Evolutionary conservation across 53 echinoderm and acorn worm genomes (phyloP), one percentile per base, ranked within the genome.

Genomic region (Pentamera pediparva): DNA sequence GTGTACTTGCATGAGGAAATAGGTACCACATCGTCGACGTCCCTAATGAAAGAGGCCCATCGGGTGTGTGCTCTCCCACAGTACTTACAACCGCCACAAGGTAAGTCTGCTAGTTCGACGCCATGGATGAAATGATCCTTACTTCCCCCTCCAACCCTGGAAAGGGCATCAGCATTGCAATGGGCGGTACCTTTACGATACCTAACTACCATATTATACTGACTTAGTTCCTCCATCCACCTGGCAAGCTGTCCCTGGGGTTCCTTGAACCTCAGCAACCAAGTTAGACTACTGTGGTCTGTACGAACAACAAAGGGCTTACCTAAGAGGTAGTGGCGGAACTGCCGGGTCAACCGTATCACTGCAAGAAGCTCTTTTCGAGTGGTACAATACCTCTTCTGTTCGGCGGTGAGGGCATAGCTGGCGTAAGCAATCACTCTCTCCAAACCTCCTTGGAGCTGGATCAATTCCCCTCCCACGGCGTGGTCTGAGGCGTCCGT

Each of bases 91-190:
- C 80, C 80, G 4, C 72, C 72, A 58, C 80, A 80, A 6, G 79
- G 79, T 5, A 79, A 51, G 39, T 21, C 54, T 18, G 7, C 31
- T 2, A 53, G 59, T 5, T 39, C 3, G 2, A 18, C 53, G 8
- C 45, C 70, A 5, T 73, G 67, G 8, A n/a, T 35, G 32, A 70
- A 80, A 2, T 70, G 76, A 59, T 32, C 0, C 26, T 31, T 17
- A 18, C 56, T 28, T 57, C 15, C 56, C 13, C 59, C 81, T 9
- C 81, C 69, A 5, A 61, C 40, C 1, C 83, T 50, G 12, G 83
- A 87, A 30, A 87, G 56, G 5, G 87, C 78, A 57, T 87, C 82
- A 6, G 87, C 87, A 56, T 87, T 84, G 15, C 7, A 5, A 49
- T 84, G 71, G 32, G 35, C 37, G 50, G 37, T 78, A 6, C 84